Evolutionary conservation across 2,888 invertebrate species (phyloP), one percentile per base, ranked within the genome.

Genomic region (Lacanobia oleracea): DNA sequence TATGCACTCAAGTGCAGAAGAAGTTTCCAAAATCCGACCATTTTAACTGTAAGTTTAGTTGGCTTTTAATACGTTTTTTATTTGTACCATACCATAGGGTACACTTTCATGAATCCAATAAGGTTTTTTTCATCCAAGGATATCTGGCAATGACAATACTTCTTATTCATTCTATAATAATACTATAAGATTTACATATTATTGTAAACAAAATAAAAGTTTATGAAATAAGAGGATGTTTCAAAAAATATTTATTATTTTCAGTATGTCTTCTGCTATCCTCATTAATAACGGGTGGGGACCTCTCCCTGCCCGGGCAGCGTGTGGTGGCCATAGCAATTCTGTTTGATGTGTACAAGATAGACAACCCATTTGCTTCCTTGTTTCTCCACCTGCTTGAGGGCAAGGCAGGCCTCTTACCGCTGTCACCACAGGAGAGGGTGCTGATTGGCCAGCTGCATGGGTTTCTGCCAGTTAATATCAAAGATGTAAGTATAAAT

Each of bases 1-100:
- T 99, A 86, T 97, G 98, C 66, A 96, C 96, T 84, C 98, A 98
- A 89, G 96, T 98, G 56, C 98, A 98, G 89, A 98, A 98, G 90
- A 97, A 97, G 84, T 98, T 98, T 91, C 97, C 97, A 33, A 97
- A 97, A 91, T 96, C 97, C 67, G 98, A 98, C 87, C 97, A 97
- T 91, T 98, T 98, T 89, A 98, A 98, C 94, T 95, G 97, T 97
- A 91, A 93, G 94, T 95, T 86, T 23, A 60, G 37, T 37, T 16
- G 45, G 23, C 40, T 57, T 65, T 45, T 40, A 51, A 10, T 40
- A 70, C 50, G 51, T 59, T 54, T 77, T 64, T 79, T 80, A 61
- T 62, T 67, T 63, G 45, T 50, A 62, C 50, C 54, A 59, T n/a
- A n/a, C 4, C 53, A 12, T 72, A 64, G 1, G 67, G 50, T 75